Evolutionary conservation across 2,888 invertebrate species (phyloP), one percentile per base, ranked within the genome.

Genomic region (Eristalis pertinax): DNA sequence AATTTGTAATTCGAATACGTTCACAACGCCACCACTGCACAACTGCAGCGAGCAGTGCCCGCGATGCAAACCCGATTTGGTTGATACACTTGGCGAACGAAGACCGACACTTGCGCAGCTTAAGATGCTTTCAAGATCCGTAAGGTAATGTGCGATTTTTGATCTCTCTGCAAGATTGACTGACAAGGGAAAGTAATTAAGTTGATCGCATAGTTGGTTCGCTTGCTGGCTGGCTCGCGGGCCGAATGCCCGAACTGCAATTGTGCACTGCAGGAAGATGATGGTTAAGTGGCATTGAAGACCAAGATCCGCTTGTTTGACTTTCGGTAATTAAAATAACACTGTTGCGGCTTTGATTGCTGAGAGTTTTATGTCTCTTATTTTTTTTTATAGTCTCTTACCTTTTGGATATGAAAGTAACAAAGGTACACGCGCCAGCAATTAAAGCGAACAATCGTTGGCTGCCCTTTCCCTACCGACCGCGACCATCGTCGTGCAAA

Each of bases 111-210:
- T 85, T 77, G 82, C 50, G 24, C 22, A 35, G 41, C 41, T 65
- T 72, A 69, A 60, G 76, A 75, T 76, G 72, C 67, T 68, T 78
- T 84, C 72, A n/a, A 82, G 75, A 83, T 73, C 50, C 75, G 83
- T 69, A 84, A 87, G 75, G 75, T 84, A 80, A 84, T 84, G 79
- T 75, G 68, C 73, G 84, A 84, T 84, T 84, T 84, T 81, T 88
- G 84, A 84, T 88, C 88, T 84, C 77, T 62, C 76, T 69, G 75
- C 56, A 35, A 70, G 76, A 81, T 84, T 84, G 88, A 84, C 84
- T 84, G 88, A 88, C 88, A 84, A 88, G 88, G 84, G 88, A 88
- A 88, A 88, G 88, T 88, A 88, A 88, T 88, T 88, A 88, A 88
- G 76, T 77, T 80, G 76, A 82, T 82, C 72, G 69, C 19, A 50